A percentile compares a stretch with the other conserved stretches of the same genome.
Conservation (phyloP, 1,140 invertebrate genomes). For the Adoxophyes honmai region DNA sequence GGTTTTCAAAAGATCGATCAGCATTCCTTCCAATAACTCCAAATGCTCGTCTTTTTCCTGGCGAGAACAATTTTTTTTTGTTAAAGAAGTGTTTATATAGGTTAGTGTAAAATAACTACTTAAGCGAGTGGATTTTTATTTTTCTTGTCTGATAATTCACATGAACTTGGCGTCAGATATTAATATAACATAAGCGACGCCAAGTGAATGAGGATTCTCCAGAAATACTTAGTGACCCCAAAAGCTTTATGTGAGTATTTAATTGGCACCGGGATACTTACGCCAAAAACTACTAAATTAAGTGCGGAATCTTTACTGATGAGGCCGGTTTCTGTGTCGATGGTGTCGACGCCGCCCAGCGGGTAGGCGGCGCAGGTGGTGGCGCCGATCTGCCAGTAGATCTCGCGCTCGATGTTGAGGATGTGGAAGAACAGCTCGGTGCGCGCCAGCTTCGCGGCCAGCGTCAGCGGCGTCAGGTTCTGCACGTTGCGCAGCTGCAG, state of each 20-base stretch:
- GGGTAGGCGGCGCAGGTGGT: slow-evolving; percentile 98
- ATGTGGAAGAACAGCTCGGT: slow-evolving; percentile 98
- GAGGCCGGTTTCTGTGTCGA: slow-evolving; percentile 92
- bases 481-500: slow-evolving; percentile 91
- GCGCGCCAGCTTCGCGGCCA: slow-evolving; percentile 94
- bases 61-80: slow-evolving; percentile 18
- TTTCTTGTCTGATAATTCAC: neutral
- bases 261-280: too few species aligned
- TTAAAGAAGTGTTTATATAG: neutral
- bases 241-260: too few species aligned
- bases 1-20: slow-evolving; percentile 95
- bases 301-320: slow-evolving; percentile 96
- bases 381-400: slow-evolving; percentile 97
- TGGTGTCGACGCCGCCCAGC: slow-evolving; percentile 96
- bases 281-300: slow-evolving; percentile 99
- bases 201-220: too few species aligned
- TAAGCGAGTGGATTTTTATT: neutral
- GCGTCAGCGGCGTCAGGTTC: slow-evolving; percentile 93
- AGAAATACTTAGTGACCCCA: too few species aligned
- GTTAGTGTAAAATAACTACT: too few species aligned
- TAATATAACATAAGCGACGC: too few species aligned
- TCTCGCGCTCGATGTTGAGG: slow-evolving; percentile 94
- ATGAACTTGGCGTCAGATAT: too few species aligned
- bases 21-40: slow-evolving; percentile 95
- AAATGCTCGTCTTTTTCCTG: slow-evolving; percentile 96